These are phyloP conservation scores for Pseudomyrmex concolor DNA, from an alignment of 1,140 invertebrate genomes.

Conservation along the genomic window DNA sequence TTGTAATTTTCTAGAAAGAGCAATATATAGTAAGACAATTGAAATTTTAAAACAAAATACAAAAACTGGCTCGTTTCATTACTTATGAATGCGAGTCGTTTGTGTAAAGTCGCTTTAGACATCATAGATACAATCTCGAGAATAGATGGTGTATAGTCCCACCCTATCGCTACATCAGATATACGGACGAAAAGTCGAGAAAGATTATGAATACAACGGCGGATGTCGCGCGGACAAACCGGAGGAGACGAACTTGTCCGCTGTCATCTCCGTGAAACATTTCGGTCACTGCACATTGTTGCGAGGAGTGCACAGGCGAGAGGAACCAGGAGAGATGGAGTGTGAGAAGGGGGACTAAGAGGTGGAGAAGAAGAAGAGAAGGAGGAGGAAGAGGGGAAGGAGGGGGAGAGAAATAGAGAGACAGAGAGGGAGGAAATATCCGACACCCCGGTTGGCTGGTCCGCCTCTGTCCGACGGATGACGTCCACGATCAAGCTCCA, in stretches of 20 bases:
- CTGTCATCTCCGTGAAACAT: constrained; percentile 70
- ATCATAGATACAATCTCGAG: background rate
- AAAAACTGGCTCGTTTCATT: background rate
- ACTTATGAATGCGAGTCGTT: background rate
- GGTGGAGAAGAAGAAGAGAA: constrained; percentile 12
- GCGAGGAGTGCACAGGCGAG: constrained; percentile 49
- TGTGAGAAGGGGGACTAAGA: background rate
- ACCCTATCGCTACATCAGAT: background rate
- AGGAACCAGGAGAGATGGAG: constrained; percentile 45
- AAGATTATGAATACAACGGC: constrained; percentile 42
- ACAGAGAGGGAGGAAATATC: constrained; percentile 44
- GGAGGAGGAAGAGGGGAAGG: constrained; percentile 5
- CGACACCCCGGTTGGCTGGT: constrained; percentile 51
- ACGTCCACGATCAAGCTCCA: constrained; percentile 73
- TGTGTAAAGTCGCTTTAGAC: background rate
- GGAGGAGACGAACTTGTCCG: constrained; percentile 10
- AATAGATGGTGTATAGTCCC: background rate
- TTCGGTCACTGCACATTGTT: constrained; percentile 73
- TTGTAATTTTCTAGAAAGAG: constrained; percentile 5
- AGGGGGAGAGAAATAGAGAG: constrained; percentile 19
- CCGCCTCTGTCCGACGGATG: constrained; percentile 70
- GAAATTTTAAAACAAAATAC: too few relatives aligned
- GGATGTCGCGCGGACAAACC: constrained; percentile 28
- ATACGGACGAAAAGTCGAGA: background rate
- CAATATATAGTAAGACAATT: too few relatives aligned